Base-by-base conservation (phyloP, 2,888 invertebrate genomes). In the Steinernema scapterisci region DNA sequence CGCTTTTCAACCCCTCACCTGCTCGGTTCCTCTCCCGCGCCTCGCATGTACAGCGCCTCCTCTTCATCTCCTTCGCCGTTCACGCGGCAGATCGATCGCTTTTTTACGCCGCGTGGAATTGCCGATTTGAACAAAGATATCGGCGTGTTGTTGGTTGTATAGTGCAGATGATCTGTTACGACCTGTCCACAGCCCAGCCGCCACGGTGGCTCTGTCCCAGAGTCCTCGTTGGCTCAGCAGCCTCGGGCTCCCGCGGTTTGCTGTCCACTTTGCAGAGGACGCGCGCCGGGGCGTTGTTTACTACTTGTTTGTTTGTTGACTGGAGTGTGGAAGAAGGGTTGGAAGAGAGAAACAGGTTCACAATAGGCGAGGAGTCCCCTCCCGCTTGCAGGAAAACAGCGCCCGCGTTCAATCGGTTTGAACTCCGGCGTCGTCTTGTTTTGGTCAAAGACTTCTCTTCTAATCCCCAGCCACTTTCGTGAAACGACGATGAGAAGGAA, bases 341-440 rank as follows among this genome's bases (percentile, higher is more conserved):
- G 38, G 38, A 38, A 38, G 19, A 31, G 54, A 21, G 31, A 48
- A 48, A 63, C 63, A 63, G 63, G 63, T 63, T 63, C 63, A 31
- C 38, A 38, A 38, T 38, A 38, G 9, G 38, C 38, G 38, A 3
- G 38, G 38, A 38, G 38, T 38, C 63, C 27, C 63, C 63, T 21
- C 27, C 31, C 6, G 23, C 9, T 38, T 38, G 38, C 63, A 27
- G 63, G 2, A 23, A 27, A 38, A 7, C 31, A 63, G 31, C 48
- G 48, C 48, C 48, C n/a, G n/a, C 48, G 48, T 19, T 63, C 11
- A 63, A 31, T 31, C 27, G 38, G 31, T 31, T 21, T 19, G 48
- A 19, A 54, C 54, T 54, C 54, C 25, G 63, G 63, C 63, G 63
- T 27, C 63, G 63, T 27, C 27, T 63, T 63, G 63, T 63, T 63